Conservation (phyloP, 2,113 vertebrate genomes). For the Eonycteris spelaea region DNA sequence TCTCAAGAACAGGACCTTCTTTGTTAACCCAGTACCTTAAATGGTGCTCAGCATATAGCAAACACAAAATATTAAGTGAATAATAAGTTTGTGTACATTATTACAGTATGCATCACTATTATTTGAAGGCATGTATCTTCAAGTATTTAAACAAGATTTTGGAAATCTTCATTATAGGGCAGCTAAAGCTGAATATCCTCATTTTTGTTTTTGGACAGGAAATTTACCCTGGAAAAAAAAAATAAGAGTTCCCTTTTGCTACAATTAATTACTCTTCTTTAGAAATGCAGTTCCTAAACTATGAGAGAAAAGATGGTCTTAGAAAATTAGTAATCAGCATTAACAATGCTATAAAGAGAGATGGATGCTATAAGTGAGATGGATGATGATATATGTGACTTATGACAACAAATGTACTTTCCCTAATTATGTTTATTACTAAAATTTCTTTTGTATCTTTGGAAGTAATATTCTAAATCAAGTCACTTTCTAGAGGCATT, state of each 20-base stretch:
- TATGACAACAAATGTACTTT: not conserved
- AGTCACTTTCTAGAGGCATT: not conserved
- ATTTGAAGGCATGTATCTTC: not conserved
- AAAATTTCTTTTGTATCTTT: constrained; percentile 10
- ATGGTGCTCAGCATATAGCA: not conserved
- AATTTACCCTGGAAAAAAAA: too few species aligned
- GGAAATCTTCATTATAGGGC: not conserved
- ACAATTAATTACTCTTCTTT: not conserved
- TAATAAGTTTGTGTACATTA: not conserved
- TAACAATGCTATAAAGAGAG: not conserved
- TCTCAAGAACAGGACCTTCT: not conserved
- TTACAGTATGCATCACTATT: not conserved
- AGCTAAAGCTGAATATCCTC: not conserved
- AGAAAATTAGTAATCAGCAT: not conserved
- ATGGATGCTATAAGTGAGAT: not conserved
- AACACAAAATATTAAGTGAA: not conserved
- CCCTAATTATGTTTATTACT: not conserved
- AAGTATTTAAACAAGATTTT: constrained; percentile 20
- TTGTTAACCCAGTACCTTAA: not conserved
- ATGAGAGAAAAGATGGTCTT: not conserved
- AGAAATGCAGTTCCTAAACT: not conserved
- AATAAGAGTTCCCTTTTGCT: not conserved
- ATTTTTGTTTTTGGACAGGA: too few species aligned
- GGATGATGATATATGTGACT: not conserved
- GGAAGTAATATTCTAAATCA: not conserved